Base-by-base conservation (phyloP, 1,140 invertebrate species). In the Papilio dardanus region DNA sequence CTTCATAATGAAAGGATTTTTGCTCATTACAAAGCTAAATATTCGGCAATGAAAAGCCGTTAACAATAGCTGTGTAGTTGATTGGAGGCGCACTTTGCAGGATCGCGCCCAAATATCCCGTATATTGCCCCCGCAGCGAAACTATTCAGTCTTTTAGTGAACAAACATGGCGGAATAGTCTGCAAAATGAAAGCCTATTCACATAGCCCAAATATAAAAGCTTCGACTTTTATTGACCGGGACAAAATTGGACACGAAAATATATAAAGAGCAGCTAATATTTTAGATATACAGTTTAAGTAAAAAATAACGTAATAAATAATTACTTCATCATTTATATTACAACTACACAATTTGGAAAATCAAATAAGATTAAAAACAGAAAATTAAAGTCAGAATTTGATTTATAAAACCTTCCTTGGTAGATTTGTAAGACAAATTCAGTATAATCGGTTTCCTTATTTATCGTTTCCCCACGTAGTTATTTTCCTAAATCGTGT, bases 121-220 rank as follows among this genome's bases (percentile, higher is more conserved):
- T 69, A 69, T 69, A 69, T 69, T 69, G 67, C 67, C 67, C 67
- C 33, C 67, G 33, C 67, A 69, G 35, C 33, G 67, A 69, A 69
- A 69, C 67, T 69, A 69, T 69, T 69, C 67, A 37, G 67, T 69
- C 67, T 40, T 69, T 69, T 69, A 69, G 67, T 14, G 33, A 69
- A 69, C 67, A 40, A 69, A 69, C 35, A 69, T 69, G 67, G 67
- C 33, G 67, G 33, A 69, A 67, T 37, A 69, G 31, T 69, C 33
- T 40, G 67, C 67, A 69, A 35, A 69, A 69, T 69, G 33, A 35
- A 40, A 69, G 33, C 31, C 67, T 12, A 37, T 69, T 69, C 33
- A 62, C 54, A 62, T 62, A 12, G 10, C 54, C 24, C 8, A 62
- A 62, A 62, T 62, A 62, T 69, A 24, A 35, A 33, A n/a, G 65